Evolutionary conservation across 2,888 invertebrate species (phyloP).

Genomic region (Morinoia aosen): DNA sequence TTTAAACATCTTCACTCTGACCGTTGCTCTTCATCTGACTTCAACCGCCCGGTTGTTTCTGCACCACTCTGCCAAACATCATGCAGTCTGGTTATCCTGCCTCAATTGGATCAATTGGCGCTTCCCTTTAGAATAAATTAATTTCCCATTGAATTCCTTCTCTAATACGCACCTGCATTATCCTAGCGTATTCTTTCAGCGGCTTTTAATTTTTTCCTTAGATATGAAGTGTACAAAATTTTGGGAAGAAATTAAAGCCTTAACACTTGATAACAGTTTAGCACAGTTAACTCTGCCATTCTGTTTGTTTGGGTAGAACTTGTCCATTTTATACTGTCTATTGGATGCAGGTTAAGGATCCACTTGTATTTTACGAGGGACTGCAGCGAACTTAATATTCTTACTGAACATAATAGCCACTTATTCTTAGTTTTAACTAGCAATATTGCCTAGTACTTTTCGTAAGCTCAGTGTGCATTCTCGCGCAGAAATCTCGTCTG

Average conservation of each 20-base stretch:
- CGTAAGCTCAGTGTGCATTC: neutral
- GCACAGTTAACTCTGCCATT: neutral
- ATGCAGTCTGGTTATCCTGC: neutral
- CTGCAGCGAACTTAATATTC: neutral
- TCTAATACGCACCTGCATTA: neutral
- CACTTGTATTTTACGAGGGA: neutral
- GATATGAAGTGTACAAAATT: neutral
- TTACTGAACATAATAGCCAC: neutral
- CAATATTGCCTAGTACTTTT: neutral
- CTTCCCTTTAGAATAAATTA: neutral
- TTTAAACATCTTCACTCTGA: too few species aligned
- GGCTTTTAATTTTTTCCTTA: neutral
- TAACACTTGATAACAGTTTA: neutral
- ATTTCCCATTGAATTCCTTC: neutral
- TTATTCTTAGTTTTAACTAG: neutral
- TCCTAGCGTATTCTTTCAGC: neutral
- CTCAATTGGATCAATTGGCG: slow-evolving; percentile 16
- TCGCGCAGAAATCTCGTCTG: neutral
- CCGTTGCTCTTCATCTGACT: too few species aligned
- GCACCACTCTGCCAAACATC: neutral
- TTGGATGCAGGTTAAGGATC: neutral
- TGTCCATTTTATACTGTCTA: neutral
- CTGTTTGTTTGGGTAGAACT: neutral
- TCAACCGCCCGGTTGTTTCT: neutral
- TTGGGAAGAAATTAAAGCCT: neutral